Percentiles rank a stretch among this genome's conserved stretches.
phyloP scores from a whole-genome alignment of 2,888 invertebrate genomes.

The Euclidia mi region DNA sequence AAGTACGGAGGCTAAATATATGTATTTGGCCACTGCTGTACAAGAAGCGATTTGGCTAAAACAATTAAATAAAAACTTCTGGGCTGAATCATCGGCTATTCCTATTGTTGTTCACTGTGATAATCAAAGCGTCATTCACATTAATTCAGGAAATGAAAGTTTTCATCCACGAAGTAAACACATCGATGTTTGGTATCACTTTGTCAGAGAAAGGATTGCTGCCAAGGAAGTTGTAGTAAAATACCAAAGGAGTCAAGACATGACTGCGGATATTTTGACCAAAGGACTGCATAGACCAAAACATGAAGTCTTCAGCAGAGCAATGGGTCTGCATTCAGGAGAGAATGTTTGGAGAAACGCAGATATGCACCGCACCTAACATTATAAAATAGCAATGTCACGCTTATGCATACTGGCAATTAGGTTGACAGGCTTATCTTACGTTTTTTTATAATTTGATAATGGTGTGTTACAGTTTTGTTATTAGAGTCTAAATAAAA shows the following conservation, averaged over 20 bases:
- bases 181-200: conserved; percentile 5
- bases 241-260: conserved; percentile 7
- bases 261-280: conserved; percentile 11
- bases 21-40: not conserved
- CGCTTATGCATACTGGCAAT: too few species aligned
- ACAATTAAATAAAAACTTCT: conserved; percentile 1
- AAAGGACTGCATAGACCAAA: conserved; percentile 14
- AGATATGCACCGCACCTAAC: too few species aligned
- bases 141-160: conserved; percentile 5
- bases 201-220: not conserved
- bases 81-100: not conserved
- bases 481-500: too few species aligned
- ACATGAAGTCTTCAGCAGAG: conserved; percentile 18
- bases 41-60: conserved; percentile 8
- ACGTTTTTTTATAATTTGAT: too few species aligned
- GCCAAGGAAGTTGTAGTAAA: not conserved
- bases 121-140: conserved; percentile 1
- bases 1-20: conserved; percentile 5
- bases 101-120: conserved; percentile 2
- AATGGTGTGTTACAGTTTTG: too few species aligned
- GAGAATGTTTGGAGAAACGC: conserved; percentile 13
- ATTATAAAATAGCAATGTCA: too few species aligned
- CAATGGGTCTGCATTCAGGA: conserved; percentile 14
- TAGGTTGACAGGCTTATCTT: too few species aligned
- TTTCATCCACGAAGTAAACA: conserved; percentile 4